These are phyloP conservation scores for Uloborus plumipes DNA, from an alignment of 2,888 invertebrate species.

Conservation along the genomic window DNA sequence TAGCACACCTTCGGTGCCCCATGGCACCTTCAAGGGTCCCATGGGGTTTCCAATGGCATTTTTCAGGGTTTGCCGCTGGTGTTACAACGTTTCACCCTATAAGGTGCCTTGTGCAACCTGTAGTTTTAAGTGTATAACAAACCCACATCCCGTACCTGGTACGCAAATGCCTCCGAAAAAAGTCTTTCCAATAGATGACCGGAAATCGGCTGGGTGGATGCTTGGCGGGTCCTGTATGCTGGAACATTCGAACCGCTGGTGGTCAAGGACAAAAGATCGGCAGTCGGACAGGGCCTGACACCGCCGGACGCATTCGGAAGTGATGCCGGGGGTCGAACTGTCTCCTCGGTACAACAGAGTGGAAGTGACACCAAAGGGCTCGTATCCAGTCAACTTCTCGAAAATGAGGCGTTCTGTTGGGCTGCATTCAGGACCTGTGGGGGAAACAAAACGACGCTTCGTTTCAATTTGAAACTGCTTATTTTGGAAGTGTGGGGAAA, in stretches of 20 bases:
- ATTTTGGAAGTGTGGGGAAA: too few species aligned
- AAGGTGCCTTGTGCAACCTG: too few species aligned
- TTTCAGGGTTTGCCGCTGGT: too few species aligned
- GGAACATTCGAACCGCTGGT: conserved; percentile 71
- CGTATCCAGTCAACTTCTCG: conserved; percentile 67
- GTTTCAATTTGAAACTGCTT: too few species aligned
- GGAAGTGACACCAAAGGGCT: conserved; percentile 66
- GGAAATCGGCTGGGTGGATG: conserved; percentile 65
- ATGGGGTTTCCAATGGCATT: too few species aligned
- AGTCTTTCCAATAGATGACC: conserved; percentile 66
- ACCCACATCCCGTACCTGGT: conserved; percentile 43
- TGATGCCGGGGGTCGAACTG: conserved; percentile 70
- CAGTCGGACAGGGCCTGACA: conserved; percentile 71
- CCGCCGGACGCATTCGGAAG: conserved; percentile 71
- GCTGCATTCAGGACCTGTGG: conserved; percentile 61
- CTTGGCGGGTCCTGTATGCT: conserved; percentile 57
- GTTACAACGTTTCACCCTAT: too few species aligned
- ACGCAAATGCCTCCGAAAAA: conserved; percentile 68
- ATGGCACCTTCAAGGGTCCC: too few species aligned
- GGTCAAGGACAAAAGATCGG: conserved; percentile 72
- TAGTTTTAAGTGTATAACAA: too few species aligned
- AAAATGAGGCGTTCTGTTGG: conserved; percentile 66
- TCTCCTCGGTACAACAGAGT: conserved; percentile 69
- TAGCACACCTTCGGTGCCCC: too few species aligned
- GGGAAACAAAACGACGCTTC: not conserved